Percentiles rank a stretch among this genome's conserved stretches.
Conservation (phyloP, 2,888 invertebrate species). For the Athalia circularis region DNA sequence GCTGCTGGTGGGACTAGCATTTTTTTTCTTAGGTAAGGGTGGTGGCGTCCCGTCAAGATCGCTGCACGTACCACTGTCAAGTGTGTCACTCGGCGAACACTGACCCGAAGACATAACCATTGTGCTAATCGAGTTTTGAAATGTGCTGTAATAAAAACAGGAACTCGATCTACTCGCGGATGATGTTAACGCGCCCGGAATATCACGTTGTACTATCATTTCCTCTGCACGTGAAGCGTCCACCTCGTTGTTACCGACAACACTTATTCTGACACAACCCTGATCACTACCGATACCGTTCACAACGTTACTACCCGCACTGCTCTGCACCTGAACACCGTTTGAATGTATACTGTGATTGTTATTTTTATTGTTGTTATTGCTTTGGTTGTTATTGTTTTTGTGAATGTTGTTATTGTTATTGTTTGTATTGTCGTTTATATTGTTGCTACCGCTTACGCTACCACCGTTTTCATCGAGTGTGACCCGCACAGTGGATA, state of each 20-base stretch:
- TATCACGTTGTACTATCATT: conserved; percentile 74
- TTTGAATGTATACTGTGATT: conserved; percentile 53
- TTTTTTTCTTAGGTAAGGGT: conserved; percentile 82
- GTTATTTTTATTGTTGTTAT: conserved; percentile 47
- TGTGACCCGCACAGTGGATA: conserved; percentile 66
- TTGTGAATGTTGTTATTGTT: conserved; percentile 19
- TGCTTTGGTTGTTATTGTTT: conserved; percentile 47
- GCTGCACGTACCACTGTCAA: conserved; percentile 91
- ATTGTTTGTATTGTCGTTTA: conserved; percentile 37
- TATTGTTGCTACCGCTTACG: conserved; percentile 51
- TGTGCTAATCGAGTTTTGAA: conserved; percentile 76
- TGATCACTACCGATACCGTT: conserved; percentile 69
- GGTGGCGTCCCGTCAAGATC: conserved; percentile 86
- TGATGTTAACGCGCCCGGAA: conserved; percentile 63
- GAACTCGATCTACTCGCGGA: conserved; percentile 68
- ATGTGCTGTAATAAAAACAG: conserved; percentile 81
- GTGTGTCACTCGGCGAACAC: conserved; percentile 87
- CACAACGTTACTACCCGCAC: conserved; percentile 62
- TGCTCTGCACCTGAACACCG: conserved; percentile 58
- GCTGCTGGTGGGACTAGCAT: conserved; percentile 61
- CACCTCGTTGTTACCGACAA: conserved; percentile 72
- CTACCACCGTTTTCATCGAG: conserved; percentile 73
- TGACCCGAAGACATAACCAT: conserved; percentile 87
- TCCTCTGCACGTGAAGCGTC: conserved; percentile 70
- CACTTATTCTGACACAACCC: conserved; percentile 79